Conservation (phyloP, 2,797 vertebrate species). For the Gymnothorax reevesii region DNA sequence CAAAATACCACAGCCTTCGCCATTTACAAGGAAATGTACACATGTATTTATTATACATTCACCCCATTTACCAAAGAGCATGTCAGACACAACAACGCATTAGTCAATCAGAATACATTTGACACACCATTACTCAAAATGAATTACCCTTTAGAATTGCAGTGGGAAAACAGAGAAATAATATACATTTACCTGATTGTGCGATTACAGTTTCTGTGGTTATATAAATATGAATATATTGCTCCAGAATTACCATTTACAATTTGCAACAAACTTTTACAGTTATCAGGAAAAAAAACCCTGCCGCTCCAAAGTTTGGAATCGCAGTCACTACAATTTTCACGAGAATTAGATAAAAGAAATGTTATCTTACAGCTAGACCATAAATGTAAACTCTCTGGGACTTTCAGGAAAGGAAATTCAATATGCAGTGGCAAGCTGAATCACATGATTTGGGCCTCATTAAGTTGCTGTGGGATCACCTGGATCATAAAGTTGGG, state of each 20-base stretch:
- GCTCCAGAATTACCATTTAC: neutral
- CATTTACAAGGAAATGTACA: neutral
- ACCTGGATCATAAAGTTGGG: too few species aligned
- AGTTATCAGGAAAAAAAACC: neutral
- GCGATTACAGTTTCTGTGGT: neutral
- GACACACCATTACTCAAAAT: neutral
- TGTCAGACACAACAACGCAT: neutral
- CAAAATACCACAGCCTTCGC: neutral
- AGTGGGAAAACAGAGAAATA: neutral
- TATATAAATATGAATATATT: too few species aligned
- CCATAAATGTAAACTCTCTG: too few species aligned
- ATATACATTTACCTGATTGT: neutral
- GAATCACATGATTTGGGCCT: too few species aligned
- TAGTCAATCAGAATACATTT: neutral
- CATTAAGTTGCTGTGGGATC: too few species aligned
- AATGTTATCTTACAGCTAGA: too few species aligned
- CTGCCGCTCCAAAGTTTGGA: too few species aligned
- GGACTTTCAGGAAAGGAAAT: too few species aligned
- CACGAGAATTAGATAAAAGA: too few species aligned
- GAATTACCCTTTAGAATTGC: neutral
- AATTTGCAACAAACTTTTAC: neutral
- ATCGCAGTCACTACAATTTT: too few species aligned
- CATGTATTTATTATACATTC: neutral
- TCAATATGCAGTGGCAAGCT: too few species aligned
- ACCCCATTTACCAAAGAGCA: neutral